These are phyloP conservation scores for Labrus mixtus DNA, from an alignment of 2,113 vertebrate genomes.

Conservation along the genomic window DNA sequence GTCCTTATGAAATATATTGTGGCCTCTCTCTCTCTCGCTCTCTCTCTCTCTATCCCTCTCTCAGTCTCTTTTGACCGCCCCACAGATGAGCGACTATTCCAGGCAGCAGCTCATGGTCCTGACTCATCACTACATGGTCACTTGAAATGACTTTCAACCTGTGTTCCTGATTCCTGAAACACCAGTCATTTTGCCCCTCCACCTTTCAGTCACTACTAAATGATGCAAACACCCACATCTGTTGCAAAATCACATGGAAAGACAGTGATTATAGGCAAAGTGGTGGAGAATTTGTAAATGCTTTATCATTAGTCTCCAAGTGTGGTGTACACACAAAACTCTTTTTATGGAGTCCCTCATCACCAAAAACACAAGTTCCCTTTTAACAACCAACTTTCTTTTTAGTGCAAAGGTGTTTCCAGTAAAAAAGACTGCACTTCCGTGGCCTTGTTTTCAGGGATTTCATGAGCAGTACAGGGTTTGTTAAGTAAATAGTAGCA, in stretches of 20 bases:
- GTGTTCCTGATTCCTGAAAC: conserved; percentile 59
- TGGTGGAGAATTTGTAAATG: background rate
- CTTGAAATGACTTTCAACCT: conserved; percentile 62
- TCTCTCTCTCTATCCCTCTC: background rate
- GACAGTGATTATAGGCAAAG: background rate
- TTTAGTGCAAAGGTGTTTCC: background rate
- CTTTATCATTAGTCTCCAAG: background rate
- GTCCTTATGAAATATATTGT: conserved; percentile 54
- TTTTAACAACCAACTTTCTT: background rate
- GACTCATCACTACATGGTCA: conserved; percentile 76
- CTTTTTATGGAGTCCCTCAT: background rate
- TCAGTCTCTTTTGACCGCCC: conserved; percentile 17
- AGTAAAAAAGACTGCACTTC: conserved; percentile 10
- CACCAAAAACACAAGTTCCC: background rate
- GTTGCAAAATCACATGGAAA: conserved; percentile 26
- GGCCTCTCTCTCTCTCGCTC: conserved; percentile 32
- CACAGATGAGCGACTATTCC: conserved; percentile 75
- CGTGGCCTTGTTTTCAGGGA: background rate
- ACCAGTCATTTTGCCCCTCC: conserved; percentile 28
- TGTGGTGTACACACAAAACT: background rate
- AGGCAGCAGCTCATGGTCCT: conserved; percentile 62
- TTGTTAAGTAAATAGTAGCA: background rate
- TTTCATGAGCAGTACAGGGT: background rate
- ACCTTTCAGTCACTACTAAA: conserved; percentile 1
- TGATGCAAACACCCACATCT: conserved; percentile 24